Base-by-base conservation (phyloP, 2,888 invertebrate genomes). In the Rhabditoides inermis region DNA sequence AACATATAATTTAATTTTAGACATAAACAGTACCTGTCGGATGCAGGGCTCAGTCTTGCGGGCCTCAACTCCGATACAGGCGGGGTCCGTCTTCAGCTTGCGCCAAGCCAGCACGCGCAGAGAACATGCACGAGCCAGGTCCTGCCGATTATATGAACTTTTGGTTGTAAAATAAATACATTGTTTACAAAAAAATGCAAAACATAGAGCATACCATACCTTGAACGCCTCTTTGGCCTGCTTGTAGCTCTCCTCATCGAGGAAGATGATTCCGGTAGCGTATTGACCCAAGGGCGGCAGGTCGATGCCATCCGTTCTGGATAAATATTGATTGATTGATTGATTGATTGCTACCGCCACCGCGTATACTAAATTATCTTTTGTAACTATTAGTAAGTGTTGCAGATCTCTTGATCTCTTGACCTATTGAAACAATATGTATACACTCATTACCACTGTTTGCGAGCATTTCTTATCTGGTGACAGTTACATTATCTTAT, bases 241-340 rank as follows among this genome's bases (percentile, higher is more conserved):
- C 51, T 73, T 76, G 65, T 76, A 69, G 2, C 77, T 76, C 18
- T 74, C 70, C 36, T 61, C 56, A 78, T 92, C 90, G 78, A 94
- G 81, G 81, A 89, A 98, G 76, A 95, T 84, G 62, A 95, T 89
- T 56, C 98, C 98, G 22, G 94, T 94, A 49, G 94, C 95, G 81
- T 95, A 98, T 65, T 84, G 82, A 3, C 92, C 94, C 70, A 85
- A 84, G 22, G 85, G 83, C 7, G 98, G 95, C 69, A 98, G 81
- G 63, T 85, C 84, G 56, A 91, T 82, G 70, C 61, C 61, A 18
- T 65, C 62, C 25, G 61, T 58, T 30, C 69, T 70, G 55, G 36
- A 67, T n/a, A n/a, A n/a, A n/a, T n/a, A n/a, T n/a, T n/a, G n/a
- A n/a, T n/a, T n/a, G n/a, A n/a, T n/a, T n/a, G n/a, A n/a, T n/a